Conservation (phyloP, 2,797 vertebrate genomes). For the Diceros bicornis region DNA sequence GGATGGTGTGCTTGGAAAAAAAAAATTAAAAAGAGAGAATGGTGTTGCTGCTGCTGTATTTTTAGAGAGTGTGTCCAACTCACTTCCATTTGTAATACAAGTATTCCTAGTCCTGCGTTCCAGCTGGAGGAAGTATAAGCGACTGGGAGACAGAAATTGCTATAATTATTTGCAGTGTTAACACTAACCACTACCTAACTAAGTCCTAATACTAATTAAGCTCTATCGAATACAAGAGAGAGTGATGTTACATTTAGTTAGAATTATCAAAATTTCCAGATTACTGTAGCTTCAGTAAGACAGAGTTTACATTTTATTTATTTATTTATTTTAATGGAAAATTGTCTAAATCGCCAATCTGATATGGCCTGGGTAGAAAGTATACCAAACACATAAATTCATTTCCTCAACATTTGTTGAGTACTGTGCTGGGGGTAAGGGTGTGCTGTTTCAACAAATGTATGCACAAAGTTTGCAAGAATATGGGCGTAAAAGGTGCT, state of each 20-base stretch:
- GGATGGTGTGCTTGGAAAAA: neutral
- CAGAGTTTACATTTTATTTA: neutral
- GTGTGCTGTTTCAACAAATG: neutral
- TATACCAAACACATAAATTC: constrained; percentile 1
- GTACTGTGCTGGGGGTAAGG: too few relatives aligned
- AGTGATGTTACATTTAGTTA: neutral
- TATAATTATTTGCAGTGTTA: neutral
- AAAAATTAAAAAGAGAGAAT: neutral
- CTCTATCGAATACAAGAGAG: neutral
- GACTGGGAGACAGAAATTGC: neutral
- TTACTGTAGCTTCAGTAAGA: neutral
- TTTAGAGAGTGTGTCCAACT: neutral
- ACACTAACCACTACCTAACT: neutral
- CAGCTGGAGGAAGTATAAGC: neutral
- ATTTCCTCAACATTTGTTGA: neutral
- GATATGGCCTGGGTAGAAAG: neutral
- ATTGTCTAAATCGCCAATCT: constrained; percentile 27
- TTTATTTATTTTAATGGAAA: neutral
- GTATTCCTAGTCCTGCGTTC: neutral
- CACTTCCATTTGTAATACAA: neutral
- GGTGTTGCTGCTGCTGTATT: neutral
- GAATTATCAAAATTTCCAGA: neutral
- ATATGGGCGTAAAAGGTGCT: neutral
- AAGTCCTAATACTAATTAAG: neutral
- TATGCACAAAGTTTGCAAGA: neutral